phyloP scores from a whole-genome alignment of 2,113 vertebrate species.

The pig (Sus scrofa) region T2T-Sscrofa CM000824.6:61480001-61480500 shows the following conservation, averaged over 20 bases:
- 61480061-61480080: not conserved
- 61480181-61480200: not conserved
- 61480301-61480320: not conserved
- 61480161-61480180: not conserved
- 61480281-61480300: not conserved
- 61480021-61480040: not conserved
- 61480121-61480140: not conserved
- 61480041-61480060: not conserved
- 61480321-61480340: not conserved
- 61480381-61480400: not conserved
- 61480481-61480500: not conserved
- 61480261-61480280: slow-evolving; percentile 22
- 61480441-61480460: not conserved
- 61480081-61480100: not conserved
- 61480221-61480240: not conserved
- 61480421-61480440: not conserved
- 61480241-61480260: slow-evolving; percentile 3
- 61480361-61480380: not conserved
- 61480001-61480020: not conserved
- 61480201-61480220: not conserved
- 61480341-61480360: not conserved
- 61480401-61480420: not conserved
- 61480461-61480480: not conserved
- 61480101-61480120: not conserved
- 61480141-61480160: not conserved